Base-by-base conservation (phyloP, 2,113 vertebrate genomes). In the Pterocles orientalis region DNA sequence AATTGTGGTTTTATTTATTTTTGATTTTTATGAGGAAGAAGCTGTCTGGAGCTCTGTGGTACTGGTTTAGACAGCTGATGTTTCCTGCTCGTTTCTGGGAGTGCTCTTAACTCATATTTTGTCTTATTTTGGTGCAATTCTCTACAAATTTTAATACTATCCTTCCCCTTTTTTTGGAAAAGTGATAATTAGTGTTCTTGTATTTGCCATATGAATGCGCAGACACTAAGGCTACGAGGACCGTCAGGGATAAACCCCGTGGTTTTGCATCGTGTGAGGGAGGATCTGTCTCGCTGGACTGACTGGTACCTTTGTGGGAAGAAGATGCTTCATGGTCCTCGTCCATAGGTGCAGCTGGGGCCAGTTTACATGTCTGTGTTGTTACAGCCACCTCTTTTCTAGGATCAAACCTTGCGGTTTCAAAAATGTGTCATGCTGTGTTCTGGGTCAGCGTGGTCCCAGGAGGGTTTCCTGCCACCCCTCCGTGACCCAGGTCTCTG, bases 401-500 rank as follows among this genome's bases (percentile, higher is more conserved):
- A 31, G 60, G 43, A 25, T 60, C 64, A 56, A 12, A 61, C 33
- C 61, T 75, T 29, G 4, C 3, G 1, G 1, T 51, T 87, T 57
- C n/a, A 61, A 28, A 47, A 81, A 25, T 6, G 5, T 68, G 51
- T 58, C 48, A 20, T 80, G 33, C 28, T 3, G 4, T 53, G 31
- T 9, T 60, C 13, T 26, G n/a, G 28, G 48, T 86, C 64, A 51
- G 25, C 1, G 19, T 47, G 31, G 33, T 57, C 23, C 41, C 2
- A 1, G 53, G 12, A 19, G 17, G 18, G 76, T 57, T 48, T 36
- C 45, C 56, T 64, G 50, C 41, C 36, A 21, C 20, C 31, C 43
- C 29, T 41, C 36, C 3, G 1, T 36, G 62, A 60, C 45, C 12
- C 2, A 0, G 5, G 0, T 51, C 2, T 2, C 54, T 41, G 68